Evolutionary conservation across 2,888 invertebrate species (phyloP), one percentile per base, ranked within the genome.

Genomic region (Taphrorychus bicolor): DNA sequence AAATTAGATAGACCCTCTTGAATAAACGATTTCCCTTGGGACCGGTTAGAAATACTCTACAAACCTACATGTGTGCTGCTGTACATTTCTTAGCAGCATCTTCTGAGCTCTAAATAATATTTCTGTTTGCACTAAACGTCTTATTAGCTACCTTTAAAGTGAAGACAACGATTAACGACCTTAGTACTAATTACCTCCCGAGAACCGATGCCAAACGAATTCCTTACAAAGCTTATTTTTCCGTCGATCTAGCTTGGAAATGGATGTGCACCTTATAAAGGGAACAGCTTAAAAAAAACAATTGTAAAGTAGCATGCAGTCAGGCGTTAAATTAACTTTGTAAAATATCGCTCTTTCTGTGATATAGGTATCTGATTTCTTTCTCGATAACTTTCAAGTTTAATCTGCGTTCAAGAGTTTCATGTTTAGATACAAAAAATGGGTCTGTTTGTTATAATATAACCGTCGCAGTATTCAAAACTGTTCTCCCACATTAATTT

Each of bases 271-370:
- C 54, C 54, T 63, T 59, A 68, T 63, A 62, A 67, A 68, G 59
- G 63, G 63, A 68, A 62, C 53, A 73, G 72, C 71, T 61, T 70
- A 72, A 74, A 70, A n/a, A 74, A 75, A 75, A 74, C 74, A 75
- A 74, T 73, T 71, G 73, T 74, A 73, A 74, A 73, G 73, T 70
- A 71, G 74, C 72, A 75, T 76, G 76, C 79, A 78, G 74, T 78
- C 74, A 77, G 77, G 77, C 79, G 78, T 78, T 77, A 78, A 79
- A 79, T 79, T 79, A 79, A 78, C 78, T 78, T 73, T 68, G 77
- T 77, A 76, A 78, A 77, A 77, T 78, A 79, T 77, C 74, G 73
- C 77, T 76, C 76, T 75, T 69, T 73, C 74, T 75, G 74, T 73
- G 68, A 68, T 68, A 68, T 68, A 68, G 63, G 68, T 68, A 54